Evolutionary conservation across 2,888 invertebrate species (phyloP).

Genomic region (Anthrax anthrax): DNA sequence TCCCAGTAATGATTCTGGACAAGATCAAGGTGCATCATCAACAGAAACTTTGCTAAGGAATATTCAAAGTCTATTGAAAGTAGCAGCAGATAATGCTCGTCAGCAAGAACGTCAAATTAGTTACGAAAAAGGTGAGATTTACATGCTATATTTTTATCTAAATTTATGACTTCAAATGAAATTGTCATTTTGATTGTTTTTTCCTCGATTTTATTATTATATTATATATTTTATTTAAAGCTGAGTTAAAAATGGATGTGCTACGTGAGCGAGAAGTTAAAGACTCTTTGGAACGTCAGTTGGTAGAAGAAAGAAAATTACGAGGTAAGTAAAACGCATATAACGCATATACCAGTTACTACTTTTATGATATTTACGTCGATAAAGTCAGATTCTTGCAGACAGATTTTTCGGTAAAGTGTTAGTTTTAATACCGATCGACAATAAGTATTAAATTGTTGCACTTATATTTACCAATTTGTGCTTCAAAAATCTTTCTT

Average conservation of each 20-base stretch:
- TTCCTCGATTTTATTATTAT: background rate
- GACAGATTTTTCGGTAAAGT: background rate
- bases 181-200: background rate
- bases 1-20: slow-evolving; percentile 38
- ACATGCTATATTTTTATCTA: too few relatives aligned
- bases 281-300: slow-evolving; percentile 85
- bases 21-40: slow-evolving; percentile 55
- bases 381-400: too few relatives aligned
- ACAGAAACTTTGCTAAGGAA: slow-evolving; percentile 89
- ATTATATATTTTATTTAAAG: slow-evolving; percentile 39
- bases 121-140: slow-evolving; percentile 85
- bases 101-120: slow-evolving; percentile 92
- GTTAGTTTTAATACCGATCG: background rate
- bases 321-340: slow-evolving; percentile 60
- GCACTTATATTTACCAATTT: too few relatives aligned
- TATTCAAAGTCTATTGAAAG: slow-evolving; percentile 89
- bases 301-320: slow-evolving; percentile 86
- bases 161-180: slow-evolving; percentile 14
- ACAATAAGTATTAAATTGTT: background rate
- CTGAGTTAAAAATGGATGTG: slow-evolving; percentile 92
- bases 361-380: too few relatives aligned
- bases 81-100: slow-evolving; percentile 93
- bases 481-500: too few relatives aligned
- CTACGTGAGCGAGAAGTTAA: slow-evolving; percentile 84
- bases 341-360: too few relatives aligned